phyloP scores from a whole-genome alignment of 1,140 invertebrate genomes.

The Heliconius melpomene region DNA sequence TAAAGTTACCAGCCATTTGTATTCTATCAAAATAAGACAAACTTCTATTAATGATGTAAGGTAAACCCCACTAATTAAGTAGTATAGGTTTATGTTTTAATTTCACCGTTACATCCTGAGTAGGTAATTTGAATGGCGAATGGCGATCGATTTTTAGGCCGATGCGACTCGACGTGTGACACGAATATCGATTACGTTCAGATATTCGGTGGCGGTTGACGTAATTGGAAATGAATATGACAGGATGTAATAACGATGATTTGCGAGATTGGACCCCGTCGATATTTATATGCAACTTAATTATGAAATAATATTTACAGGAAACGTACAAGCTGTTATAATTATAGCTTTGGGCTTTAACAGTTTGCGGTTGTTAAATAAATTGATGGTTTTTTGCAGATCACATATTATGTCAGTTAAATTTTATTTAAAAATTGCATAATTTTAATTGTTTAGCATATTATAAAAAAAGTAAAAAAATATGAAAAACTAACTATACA shows the following conservation, averaged over 20 bases:
- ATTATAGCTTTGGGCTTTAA: background rate
- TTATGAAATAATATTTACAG: conserved; percentile 6
- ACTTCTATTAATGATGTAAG: too few species aligned
- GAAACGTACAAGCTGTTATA: background rate
- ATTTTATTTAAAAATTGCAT: too few species aligned
- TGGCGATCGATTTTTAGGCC: background rate
- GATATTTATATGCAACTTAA: background rate
- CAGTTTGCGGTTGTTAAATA: background rate
- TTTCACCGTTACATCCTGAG: conserved; percentile 13
- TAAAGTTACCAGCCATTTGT: too few species aligned
- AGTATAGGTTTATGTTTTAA: background rate
- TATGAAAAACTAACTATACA: too few species aligned
- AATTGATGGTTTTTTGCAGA: too few species aligned
- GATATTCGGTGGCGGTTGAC: conserved; percentile 10
- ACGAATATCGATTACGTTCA: conserved; percentile 15
- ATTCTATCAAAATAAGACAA: too few species aligned
- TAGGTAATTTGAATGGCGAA: background rate
- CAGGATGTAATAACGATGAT: conserved; percentile 18
- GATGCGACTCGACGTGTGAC: background rate
- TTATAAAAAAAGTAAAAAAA: too few species aligned
- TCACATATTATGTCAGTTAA: too few species aligned
- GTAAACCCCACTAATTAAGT: background rate
- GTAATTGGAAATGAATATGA: conserved; percentile 15
- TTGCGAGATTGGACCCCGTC: conserved; percentile 8
- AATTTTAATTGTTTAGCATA: too few species aligned